Evolutionary conservation across 2,797 vertebrate genomes (phyloP), one percentile per base, ranked within the genome.

Genomic region (Gymnodraco acuticeps): DNA sequence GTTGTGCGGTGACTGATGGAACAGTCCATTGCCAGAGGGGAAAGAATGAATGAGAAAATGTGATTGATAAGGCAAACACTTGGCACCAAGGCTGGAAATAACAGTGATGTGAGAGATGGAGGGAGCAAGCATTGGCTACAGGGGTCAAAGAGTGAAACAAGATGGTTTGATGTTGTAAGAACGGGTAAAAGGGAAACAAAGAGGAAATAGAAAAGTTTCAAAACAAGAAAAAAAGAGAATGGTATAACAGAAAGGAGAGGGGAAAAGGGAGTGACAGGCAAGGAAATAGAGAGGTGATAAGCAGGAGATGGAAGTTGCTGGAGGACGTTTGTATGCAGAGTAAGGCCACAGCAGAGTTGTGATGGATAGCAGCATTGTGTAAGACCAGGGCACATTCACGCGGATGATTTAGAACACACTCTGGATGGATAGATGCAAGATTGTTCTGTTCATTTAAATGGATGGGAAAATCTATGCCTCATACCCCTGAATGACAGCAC

Each of bases 21-120:
- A 77, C 48, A 56, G 79, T 81, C 33, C 54, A 60, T 77, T 83
- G 87, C 91, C 72, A 0, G 81, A 83, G 87, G 88, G 33, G 62
- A 47, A 86, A 78, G 88, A 83, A 88, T 80, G 89, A 84, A 90
- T 88, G 91, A 53, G 87, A 77, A 88, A 88, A 87, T 83, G 86
- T 89, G 91, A 93, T 91, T 92, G 89, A 93, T 90, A 87, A 85
- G 75, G 81, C 78, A 89, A 92, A 91, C 73, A 15, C 81, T 85
- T 84, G 86, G 81, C 88, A 73, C 87, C 85, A 64, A 87, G 87
- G 85, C 86, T 67, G 72, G 69, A 83, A 89, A 86, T 85, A 78
- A 86, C 33, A 15, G 64, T n/a, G 54, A 82, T 53, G 74, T 70
- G 51, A 75, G 83, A 70, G 79, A 83, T 75, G 83, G 77, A 77